phyloP scores from a whole-genome alignment of 2,888 invertebrate genomes.

The Hemithea aestivaria region DNA sequence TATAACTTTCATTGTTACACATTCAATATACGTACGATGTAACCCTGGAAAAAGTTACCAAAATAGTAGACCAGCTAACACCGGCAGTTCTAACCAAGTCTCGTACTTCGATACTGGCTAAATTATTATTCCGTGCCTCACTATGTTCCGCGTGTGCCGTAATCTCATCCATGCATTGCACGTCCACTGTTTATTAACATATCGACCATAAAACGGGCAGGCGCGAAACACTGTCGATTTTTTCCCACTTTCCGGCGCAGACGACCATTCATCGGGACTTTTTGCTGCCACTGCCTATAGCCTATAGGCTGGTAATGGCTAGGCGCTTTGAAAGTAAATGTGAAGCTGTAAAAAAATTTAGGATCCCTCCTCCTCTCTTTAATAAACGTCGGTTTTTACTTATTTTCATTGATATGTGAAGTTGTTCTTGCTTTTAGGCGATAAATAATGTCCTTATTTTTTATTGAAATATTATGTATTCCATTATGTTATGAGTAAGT shows the following conservation, averaged over 20 bases:
- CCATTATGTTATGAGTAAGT: too few species aligned
- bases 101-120: constrained; percentile 5
- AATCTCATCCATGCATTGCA: constrained; percentile 61
- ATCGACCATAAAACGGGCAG: constrained; percentile 63
- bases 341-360: too few species aligned
- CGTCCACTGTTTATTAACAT: constrained; percentile 72
- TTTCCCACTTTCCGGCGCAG: constrained; percentile 55
- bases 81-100: neutral
- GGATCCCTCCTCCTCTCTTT: too few species aligned
- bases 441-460: too few species aligned
- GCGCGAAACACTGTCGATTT: constrained; percentile 58
- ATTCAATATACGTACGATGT: too few species aligned
- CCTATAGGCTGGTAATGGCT: constrained; percentile 36
- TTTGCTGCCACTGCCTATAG: constrained; percentile 44
- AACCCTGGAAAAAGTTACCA: too few species aligned
- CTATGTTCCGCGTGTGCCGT: constrained; percentile 32
- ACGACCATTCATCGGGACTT: constrained; percentile 52
- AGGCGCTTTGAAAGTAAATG: constrained; percentile 33
- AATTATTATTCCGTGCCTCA: constrained; percentile 21
- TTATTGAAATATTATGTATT: too few species aligned
- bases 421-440: too few species aligned
- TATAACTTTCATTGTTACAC: too few species aligned
- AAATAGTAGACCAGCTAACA: neutral
- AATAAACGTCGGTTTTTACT: too few species aligned
- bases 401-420: too few species aligned